Base-by-base conservation (phyloP, 2,888 invertebrate species). In the Campoletis raptor region DNA sequence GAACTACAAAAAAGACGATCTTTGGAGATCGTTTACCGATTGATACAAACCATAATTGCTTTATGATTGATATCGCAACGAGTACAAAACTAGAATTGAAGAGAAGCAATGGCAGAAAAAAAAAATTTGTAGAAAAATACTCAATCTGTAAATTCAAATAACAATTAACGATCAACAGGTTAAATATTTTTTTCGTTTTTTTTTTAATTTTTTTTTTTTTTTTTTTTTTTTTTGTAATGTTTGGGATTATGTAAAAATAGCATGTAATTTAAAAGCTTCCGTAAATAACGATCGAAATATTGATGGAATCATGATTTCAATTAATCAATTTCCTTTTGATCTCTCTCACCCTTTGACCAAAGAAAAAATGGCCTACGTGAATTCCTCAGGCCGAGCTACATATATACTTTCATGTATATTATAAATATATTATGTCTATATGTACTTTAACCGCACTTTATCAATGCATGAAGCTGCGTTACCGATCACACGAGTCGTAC, bases 401-500 rank as follows among this genome's bases (percentile, higher is more conserved):
- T 45, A 36, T 54, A 83, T n/a, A 67, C n/a, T 18, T 61, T 15
- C 40, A 57, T n/a, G 40, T 66, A 67, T 52, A 45, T 42, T 66
- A 36, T 74, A 73, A 78, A 87, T 67, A 85, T 80, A 66, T 80
- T 57, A 61, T 40, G 42, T 67, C 40, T 70, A 83, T 85, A 85
- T 81, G 83, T 66, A 37, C 52, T 52, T 64, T n/a, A 61, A 73
- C 81, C 80, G 90, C 90, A 89, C 90, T 92, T 92, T 91, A 92
- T 92, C 91, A 92, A 92, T 86, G 90, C 90, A 90, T 88, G 89
- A 21, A 42, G 45, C 69, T 48, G 79, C 67, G 42, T 52, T 67
- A 45, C 61, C 70, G 80, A 84, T 80, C 74, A 67, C 82, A 77
- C 85, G 83, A 88, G 61, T 82, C 76, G 52, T 66, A 70, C 54